phyloP scores from a whole-genome alignment of 2,888 invertebrate genomes.

The Drosophila sordidula region DNA sequence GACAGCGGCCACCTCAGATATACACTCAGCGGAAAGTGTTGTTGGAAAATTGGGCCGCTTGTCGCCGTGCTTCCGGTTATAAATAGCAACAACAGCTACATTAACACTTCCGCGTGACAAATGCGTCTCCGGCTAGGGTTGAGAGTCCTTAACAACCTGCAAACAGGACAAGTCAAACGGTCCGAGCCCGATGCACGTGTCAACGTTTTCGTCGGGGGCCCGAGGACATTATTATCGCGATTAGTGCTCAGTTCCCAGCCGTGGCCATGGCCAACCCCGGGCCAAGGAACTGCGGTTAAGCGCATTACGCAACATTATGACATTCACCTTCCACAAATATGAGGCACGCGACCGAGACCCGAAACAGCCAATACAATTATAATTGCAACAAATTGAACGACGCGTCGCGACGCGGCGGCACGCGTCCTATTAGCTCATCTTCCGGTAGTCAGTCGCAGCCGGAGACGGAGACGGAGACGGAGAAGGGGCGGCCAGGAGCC shows the following conservation, averaged over 20 bases:
- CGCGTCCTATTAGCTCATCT: constrained; percentile 83
- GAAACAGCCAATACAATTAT: constrained; percentile 80
- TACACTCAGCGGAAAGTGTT: constrained; percentile 26
- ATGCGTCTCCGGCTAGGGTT: constrained; percentile 57
- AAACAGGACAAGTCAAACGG: constrained; percentile 77
- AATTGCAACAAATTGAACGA: constrained; percentile 85
- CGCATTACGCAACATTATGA: constrained; percentile 79
- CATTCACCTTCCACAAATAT: constrained; percentile 50
- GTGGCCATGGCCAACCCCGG: constrained; percentile 10
- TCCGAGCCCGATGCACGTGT: constrained; percentile 70
- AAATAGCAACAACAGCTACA: constrained; percentile 50
- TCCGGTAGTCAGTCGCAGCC: constrained; percentile 64
- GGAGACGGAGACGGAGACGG: constrained; percentile 15
- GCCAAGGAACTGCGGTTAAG: constrained; percentile 64
- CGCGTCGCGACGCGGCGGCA: constrained; percentile 71
- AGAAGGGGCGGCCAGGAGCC: not conserved
- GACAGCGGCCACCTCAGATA: constrained; percentile 27
- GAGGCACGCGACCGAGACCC: constrained; percentile 62
- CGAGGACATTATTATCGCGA: constrained; percentile 66
- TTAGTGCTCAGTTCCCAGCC: constrained; percentile 38
- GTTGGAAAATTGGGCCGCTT: constrained; percentile 55
- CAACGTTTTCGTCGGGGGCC: constrained; percentile 48
- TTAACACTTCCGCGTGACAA: constrained; percentile 75
- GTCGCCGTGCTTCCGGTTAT: constrained; percentile 74
- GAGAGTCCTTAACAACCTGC: constrained; percentile 69